phyloP scores from a whole-genome alignment of 2,888 invertebrate species.

The Drosophila demipolita region DNA sequence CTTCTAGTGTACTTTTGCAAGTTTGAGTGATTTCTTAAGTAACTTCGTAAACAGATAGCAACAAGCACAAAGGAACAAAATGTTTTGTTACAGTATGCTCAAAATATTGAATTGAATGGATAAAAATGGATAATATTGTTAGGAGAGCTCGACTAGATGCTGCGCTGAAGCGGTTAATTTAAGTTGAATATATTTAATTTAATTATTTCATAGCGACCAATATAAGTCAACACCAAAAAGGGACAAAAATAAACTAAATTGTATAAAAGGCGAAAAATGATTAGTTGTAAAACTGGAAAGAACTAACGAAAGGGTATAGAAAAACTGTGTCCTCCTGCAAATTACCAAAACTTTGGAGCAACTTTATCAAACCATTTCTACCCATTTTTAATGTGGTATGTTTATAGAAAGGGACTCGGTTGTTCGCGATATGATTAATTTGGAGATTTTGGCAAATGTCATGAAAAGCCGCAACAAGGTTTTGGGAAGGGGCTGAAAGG shows the following conservation, averaged over 20 bases:
- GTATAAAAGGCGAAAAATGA: background rate
- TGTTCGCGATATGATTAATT: conserved; percentile 24
- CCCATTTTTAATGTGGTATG: background rate
- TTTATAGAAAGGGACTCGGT: background rate
- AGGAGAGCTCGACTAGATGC: background rate
- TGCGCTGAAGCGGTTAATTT: too few species aligned
- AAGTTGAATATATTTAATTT: too few species aligned
- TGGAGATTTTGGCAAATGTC: background rate
- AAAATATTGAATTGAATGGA: background rate
- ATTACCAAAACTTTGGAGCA: background rate
- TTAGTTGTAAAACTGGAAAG: background rate
- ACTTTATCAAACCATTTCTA: background rate
- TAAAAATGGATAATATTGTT: too few species aligned
- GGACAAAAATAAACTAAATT: too few species aligned
- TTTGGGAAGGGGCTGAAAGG: too few species aligned
- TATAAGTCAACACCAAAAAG: too few species aligned
- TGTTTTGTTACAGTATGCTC: background rate
- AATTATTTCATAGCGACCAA: background rate
- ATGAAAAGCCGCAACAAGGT: background rate
- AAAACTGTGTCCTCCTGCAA: background rate
- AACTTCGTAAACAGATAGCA: background rate
- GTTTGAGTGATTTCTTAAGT: background rate
- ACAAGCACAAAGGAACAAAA: background rate
- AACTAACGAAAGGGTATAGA: background rate
- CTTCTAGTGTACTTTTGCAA: background rate